Conservation (phyloP, 2,113 vertebrate species). For the Toxostoma redivivum region DNA sequence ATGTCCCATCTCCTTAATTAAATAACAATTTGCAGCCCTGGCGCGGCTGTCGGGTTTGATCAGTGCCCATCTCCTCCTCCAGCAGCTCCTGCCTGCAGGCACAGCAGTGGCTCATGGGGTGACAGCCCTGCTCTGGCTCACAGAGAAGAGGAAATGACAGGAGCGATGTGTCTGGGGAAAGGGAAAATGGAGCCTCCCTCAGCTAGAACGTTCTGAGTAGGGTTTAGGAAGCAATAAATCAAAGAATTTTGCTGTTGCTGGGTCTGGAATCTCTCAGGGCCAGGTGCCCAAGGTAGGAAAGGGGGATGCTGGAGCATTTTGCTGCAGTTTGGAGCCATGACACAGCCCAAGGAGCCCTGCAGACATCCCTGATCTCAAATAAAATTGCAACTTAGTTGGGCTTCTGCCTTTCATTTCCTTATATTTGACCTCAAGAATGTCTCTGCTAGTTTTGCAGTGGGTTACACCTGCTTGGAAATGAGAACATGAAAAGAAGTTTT, state of each 20-base stretch:
- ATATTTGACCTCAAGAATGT: not conserved
- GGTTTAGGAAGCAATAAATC: not conserved
- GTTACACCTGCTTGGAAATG: not conserved
- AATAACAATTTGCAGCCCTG: not conserved
- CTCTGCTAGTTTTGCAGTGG: not conserved
- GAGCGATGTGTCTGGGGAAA: not conserved
- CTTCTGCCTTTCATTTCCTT: not conserved
- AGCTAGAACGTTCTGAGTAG: rapidly evolving
- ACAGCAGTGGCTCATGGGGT: rapidly evolving
- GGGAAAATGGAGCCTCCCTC: rapidly evolving
- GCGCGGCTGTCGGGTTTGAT: rapidly evolving
- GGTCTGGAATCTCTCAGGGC: not conserved
- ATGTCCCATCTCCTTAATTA: not conserved
- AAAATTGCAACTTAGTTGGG: not conserved
- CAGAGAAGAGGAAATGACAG: not conserved
- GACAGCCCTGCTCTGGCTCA: not conserved
- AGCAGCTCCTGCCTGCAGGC: not conserved
- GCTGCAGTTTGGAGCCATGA: not conserved
- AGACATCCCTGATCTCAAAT: not conserved
- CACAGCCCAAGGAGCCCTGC: not conserved
- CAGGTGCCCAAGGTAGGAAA: not conserved
- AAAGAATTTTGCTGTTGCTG: not conserved
- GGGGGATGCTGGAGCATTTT: not conserved
- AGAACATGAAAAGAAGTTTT: not conserved
- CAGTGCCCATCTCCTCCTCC: not conserved